phyloP scores from a whole-genome alignment of 1,140 invertebrate genomes.

The Nasonia longicornis region DNA sequence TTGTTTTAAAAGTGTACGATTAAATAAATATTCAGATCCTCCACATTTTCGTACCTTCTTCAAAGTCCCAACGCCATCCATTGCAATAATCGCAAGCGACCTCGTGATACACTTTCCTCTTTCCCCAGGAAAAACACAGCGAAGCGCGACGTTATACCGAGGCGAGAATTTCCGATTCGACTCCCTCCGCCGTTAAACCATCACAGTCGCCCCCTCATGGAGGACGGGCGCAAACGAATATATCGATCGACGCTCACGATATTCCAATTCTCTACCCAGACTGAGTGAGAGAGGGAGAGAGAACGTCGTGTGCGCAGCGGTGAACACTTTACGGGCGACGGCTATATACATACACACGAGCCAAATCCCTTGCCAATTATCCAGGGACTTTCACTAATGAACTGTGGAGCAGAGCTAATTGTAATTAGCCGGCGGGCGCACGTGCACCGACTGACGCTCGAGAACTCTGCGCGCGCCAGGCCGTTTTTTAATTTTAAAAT shows the following conservation, averaged over 20 bases:
- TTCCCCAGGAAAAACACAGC: neutral
- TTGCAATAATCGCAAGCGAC: too few species aligned
- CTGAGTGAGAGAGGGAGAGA: neutral
- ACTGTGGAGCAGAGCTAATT: constrained; percentile 55
- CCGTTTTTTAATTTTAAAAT: constrained; percentile 2
- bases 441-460: constrained; percentile 1
- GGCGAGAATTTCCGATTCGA: constrained; percentile 1
- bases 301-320: neutral
- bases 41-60: too few species aligned
- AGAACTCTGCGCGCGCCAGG: neutral
- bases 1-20: too few species aligned
- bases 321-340: constrained; percentile 50
- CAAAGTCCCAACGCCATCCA: too few species aligned
- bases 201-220: neutral
- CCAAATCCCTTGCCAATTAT: constrained; percentile 54
- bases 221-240: constrained; percentile 27
- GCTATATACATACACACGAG: neutral
- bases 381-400: constrained; percentile 53
- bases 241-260: constrained; percentile 51
- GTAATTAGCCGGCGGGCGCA: constrained; percentile 49
- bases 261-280: constrained; percentile 35
- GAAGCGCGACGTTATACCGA: neutral
- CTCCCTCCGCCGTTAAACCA: constrained; percentile 1
- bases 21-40: too few species aligned
- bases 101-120: neutral